Evolutionary conservation across 2,797 vertebrate genomes (phyloP).

Genomic region (Ptychadena robeensis): DNA sequence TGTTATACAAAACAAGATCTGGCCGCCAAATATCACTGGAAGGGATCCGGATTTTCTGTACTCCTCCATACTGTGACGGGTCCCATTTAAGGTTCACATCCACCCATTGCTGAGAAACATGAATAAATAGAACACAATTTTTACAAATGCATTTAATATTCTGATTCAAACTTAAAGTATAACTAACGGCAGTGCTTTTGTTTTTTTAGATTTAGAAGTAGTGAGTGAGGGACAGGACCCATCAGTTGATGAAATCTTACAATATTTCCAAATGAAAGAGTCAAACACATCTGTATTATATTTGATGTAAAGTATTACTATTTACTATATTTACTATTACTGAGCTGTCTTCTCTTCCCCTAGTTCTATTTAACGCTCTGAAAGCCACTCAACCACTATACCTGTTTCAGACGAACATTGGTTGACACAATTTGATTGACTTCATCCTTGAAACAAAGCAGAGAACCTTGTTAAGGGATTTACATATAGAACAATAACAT

Average conservation of each 20-base stretch:
- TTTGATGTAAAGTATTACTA: too few species aligned
- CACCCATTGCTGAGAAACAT: slow-evolving; percentile 84
- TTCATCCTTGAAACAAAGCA: slow-evolving; percentile 83
- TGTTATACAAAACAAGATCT: slow-evolving; percentile 95
- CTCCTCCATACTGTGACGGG: slow-evolving; percentile 87
- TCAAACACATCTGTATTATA: background rate
- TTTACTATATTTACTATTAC: too few species aligned
- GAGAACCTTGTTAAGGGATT: slow-evolving; percentile 37
- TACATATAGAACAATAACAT: background rate
- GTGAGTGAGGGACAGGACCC: too few species aligned
- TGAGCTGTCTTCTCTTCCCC: background rate
- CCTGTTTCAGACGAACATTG: slow-evolving; percentile 91
- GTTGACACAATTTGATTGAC: slow-evolving; percentile 97
- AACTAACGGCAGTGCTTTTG: too few species aligned
- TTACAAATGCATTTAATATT: background rate
- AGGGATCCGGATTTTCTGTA: slow-evolving; percentile 88
- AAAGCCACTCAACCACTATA: slow-evolving; percentile 60
- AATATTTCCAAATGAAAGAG: background rate
- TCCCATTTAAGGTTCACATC: slow-evolving; percentile 93
- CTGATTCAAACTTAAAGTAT: too few species aligned
- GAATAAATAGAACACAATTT: background rate
- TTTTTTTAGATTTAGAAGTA: too few species aligned
- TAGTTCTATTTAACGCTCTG: background rate
- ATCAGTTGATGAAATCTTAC: too few species aligned
- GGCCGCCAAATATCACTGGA: slow-evolving; percentile 91